phyloP scores from a whole-genome alignment of 2,797 vertebrate species.

The Liasis olivaceus region DNA sequence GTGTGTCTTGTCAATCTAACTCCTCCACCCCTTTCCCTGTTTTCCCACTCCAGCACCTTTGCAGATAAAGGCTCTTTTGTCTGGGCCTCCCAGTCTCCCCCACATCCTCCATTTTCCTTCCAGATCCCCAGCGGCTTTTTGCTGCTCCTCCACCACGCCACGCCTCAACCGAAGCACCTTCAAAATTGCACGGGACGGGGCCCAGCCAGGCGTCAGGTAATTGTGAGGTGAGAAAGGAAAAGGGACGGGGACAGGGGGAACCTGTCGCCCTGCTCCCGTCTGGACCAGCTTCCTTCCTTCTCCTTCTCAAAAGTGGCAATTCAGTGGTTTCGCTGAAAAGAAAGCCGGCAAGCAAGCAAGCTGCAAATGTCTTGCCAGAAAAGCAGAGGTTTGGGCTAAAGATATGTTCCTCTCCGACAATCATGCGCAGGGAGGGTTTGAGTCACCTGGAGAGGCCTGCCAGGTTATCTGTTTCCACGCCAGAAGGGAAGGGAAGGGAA shows the following conservation, averaged over 20 bases:
- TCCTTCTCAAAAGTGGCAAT: not conserved
- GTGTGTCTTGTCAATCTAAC: not conserved
- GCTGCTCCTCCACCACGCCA: not conserved
- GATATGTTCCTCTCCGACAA: not conserved
- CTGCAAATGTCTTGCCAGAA: not conserved
- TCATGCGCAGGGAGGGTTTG: not conserved
- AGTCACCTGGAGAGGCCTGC: not conserved
- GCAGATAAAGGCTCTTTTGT: not conserved
- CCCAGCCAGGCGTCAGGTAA: conserved; percentile 21
- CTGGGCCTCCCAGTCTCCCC: not conserved
- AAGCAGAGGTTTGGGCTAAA: not conserved
- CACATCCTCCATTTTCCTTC: not conserved
- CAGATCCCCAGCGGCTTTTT: not conserved
- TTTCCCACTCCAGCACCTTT: not conserved
- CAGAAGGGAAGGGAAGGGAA: not conserved
- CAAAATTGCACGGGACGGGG: not conserved
- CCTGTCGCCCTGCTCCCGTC: not conserved
- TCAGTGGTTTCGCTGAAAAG: not conserved
- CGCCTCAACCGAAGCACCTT: not conserved
- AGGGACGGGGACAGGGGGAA: not conserved
- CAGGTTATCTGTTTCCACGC: not conserved
- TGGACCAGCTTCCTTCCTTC: not conserved
- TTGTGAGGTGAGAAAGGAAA: conserved; percentile 14
- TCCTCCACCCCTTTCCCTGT: not conserved
- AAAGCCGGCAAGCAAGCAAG: not conserved